Evolutionary conservation across 2,888 invertebrate species (phyloP), one percentile per base, ranked within the genome.

Genomic region (Orchesella flavescens): DNA sequence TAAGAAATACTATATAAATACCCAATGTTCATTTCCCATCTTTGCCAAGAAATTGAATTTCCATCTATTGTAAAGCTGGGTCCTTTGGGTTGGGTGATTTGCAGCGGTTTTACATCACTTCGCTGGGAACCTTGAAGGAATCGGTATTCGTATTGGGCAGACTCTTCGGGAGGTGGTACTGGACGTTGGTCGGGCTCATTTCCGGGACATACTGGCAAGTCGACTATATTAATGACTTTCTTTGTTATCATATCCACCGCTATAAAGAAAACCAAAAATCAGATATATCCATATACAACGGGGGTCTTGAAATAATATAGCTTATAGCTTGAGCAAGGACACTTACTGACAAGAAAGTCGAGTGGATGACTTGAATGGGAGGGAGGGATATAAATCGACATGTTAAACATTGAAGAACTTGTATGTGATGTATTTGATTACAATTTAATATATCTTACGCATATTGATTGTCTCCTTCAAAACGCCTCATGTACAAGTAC

Each of bases 21-120:
- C 75, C 85, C 82, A 71, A 82, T 59, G 46, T 59, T 71, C 57
- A 85, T 73, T 49, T 77, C 68, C 49, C 68, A 85, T 65, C 75
- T 83, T 21, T 85, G 85, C 85, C 85, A 85, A 19, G 53, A 66
- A 10, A 84, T 75, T 12, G 46, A 34, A 68, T 85, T 74, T n/a
- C 82, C 85, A 53, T 65, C 71, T 0, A 84, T 72, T 1, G 5
- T 66, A 46, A 77, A 84, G 19, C 69, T 80, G 13, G 79, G 72
- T 0, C 85, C 85, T 19, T 84, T 61, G 4, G 82, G 79, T 24
- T 74, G 71, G 0, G 21, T n/a, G 19, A 84, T 44, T 24, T 74
- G 49, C 1, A 84, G 34, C 1, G 79, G 81, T 46, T 86, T 84
- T 7, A 84, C 63, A 59, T 84, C 71, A 15, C 10, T 34, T 12